Base-by-base conservation (phyloP, 2,888 invertebrate species). In the Plutella xylostella region DNA sequence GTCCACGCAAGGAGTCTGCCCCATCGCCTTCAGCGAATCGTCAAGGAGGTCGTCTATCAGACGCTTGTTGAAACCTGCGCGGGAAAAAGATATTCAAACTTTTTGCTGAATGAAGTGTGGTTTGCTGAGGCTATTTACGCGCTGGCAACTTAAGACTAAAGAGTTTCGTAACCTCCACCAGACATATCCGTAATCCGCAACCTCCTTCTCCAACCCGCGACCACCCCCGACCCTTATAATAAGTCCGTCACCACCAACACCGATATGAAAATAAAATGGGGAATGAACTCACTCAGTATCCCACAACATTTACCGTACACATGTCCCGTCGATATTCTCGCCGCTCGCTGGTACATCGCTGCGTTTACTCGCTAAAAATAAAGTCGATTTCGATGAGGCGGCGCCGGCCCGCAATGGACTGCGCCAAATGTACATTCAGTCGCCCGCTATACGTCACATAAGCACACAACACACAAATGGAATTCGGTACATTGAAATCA, bases 21-120 rank as follows among this genome's bases (percentile, higher is more conserved):
- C 91, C 49, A 93, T 92, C 28, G 90, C 87, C 61, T 90, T 87
- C 33, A 94, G 85, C 0, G 93, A 92, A 53, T 92, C 92, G 44
- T 90, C 83, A 1, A 95, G 85, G 3, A 94, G 90, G 51, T 93
- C 92, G 64, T 94, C 94, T 50, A 95, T 93, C 6, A 93, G 85
- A 42, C 90, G 79, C 57, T 87, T 88, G 72, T 88, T 87, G 69
- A 88, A 88, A 48, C 85, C 85, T 85, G 72, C 57, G 49, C 48
- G 56, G 43, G 50, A 37, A 30, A 33, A 15, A 40, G 41, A 43
- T 50, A 55, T 48, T 39, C 12, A 14, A 9, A 15, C 7, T 35
- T n/a, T 7, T 33, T n/a, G n/a, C n/a, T n/a, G 33, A n/a, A 7
- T n/a, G 12, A 9, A 22, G 3, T 11, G 25, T 7, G 15, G 9